A percentile compares a stretch with the other conserved stretches of the same genome.
Evolutionary conservation across 2,888 invertebrate genomes (phyloP).

Genomic region (Phrixothrix hirtus): DNA sequence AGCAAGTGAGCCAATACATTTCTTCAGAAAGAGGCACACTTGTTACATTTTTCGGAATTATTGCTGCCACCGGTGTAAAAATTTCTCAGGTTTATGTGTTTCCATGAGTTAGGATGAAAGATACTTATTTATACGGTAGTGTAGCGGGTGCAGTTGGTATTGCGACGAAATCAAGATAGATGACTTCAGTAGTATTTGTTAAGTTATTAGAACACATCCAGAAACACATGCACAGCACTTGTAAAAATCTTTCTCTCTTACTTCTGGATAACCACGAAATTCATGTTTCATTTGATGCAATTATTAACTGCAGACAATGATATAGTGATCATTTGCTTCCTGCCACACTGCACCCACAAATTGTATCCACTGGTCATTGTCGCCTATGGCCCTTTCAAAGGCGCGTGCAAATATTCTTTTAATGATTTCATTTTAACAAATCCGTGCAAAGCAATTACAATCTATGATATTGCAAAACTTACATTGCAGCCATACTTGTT

Average conservation of each 20-base stretch:
- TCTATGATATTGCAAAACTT: no score
- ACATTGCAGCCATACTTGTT: no score
- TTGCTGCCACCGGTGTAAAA: slow-evolving; percentile 37
- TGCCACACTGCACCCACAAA: no score
- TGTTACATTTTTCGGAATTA: slow-evolving; percentile 37
- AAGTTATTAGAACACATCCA: slow-evolving; percentile 32
- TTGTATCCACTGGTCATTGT: no score
- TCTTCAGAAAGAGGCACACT: slow-evolving; percentile 38
- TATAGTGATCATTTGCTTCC: no score
- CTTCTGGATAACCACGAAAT: slow-evolving; percentile 38
- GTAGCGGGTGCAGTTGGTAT: slow-evolving; percentile 32
- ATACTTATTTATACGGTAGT: slow-evolving; percentile 33
- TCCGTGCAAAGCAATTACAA: no score
- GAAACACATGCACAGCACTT: slow-evolving; percentile 27
- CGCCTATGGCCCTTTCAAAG: no score
- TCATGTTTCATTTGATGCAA: no score
- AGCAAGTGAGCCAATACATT: slow-evolving; percentile 33
- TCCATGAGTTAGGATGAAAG: slow-evolving; percentile 34
- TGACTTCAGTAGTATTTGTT: slow-evolving; percentile 33
- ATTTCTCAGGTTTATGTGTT: slow-evolving; percentile 41
- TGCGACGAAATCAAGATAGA: slow-evolving; percentile 34
- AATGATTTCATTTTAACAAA: no score
- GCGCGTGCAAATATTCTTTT: no score
- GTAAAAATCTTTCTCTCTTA: slow-evolving; percentile 34
- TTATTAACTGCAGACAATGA: no score